Base-by-base conservation (phyloP, 2,113 vertebrate genomes). In the Mus spicilegus region DNA sequence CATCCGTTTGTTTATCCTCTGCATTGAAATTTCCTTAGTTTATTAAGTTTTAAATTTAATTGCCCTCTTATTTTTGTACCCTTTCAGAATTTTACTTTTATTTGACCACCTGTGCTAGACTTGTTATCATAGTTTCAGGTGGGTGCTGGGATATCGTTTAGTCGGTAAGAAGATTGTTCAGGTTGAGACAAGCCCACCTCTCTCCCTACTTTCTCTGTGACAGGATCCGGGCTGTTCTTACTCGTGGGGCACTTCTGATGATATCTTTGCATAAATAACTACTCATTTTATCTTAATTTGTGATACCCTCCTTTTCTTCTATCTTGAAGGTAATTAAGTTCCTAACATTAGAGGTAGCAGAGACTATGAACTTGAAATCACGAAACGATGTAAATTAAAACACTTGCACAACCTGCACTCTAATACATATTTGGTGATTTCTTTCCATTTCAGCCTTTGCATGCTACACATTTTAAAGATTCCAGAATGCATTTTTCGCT, bases 41-140 rank as follows among this genome's bases (percentile, higher is more conserved):
- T 73, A 67, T 65, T 90, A 61, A 56, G 42, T 91, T 94, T 96
- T 96, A 10, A 63, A 49, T 73, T 88, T 81, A 72, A 80, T 67
- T 88, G 56, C 7, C 81, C 9, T 87, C 51, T 49, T 56, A 5
- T 70, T 14, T 92, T 87, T 95, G 26, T 8, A 85, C 84, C 36
- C 24, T 95, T 87, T 89, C 75, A 84, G 33, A 93, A 63, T 22
- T 86, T 81, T 19, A 7, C 49, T 95, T 94, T 88, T 67, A 69
- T 70, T 90, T 88, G 42, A 54, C 14, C 36, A 54, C 85, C 39
- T 61, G 28, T 67, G 19, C 8, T 80, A 17, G 19, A 85, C 91
- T 90, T 88, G 33, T 78, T 86, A n/a, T 65, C 33, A 73, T 3
- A 88, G 46, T 56, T 39, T 54, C 51, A 76, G 56, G 4, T 87